Evolutionary conservation across 1,140 invertebrate genomes (phyloP), one percentile per base, ranked within the genome.

Genomic region (Atta texana): DNA sequence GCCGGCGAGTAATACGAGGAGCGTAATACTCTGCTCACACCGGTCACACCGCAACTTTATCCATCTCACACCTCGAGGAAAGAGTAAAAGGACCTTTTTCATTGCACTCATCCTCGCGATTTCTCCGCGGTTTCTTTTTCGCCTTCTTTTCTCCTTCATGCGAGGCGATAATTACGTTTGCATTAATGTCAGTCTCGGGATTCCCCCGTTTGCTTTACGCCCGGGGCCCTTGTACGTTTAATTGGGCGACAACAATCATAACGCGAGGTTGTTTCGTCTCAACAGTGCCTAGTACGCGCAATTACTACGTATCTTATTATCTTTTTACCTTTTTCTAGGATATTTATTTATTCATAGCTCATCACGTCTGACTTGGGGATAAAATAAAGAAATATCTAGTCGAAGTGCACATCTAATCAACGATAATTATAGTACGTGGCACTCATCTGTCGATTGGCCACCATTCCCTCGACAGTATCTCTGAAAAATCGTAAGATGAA

Each of bases 1-100:
- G 80, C 12, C 53, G 59, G 24, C 71, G 86, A 86, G 91, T 92
- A 92, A 91, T 85, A 91, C 90, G 88, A 87, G 91, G 57, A 90
- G 91, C 87, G 59, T 87, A 91, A 92, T 89, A 80, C 71, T 77
- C 74, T 31, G 57, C 59, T 28, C 81, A 59, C 88, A 88, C 82
- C 64, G 77, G 88, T 89, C 86, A 64, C 80, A 55, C 63, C 16
- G 88, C 78, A 91, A 91, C 84, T 81, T 87, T 87, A 91, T 91
- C 85, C 80, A 76, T 68, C 44, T 76, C 63, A 24, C 68, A 64
- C 82, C 72, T 64, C 63, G 85, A 81, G 85, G 55, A 68, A 84
- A 86, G 85, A 69, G 84, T 80, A 64, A 53, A 80, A 86, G 53
- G 55, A 74, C n/a, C 34, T 75, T 74, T 84, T 75, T 84, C 69